Percentiles rank a stretch among this genome's conserved stretches.
Conservation (phyloP, 2,888 invertebrate genomes). For the Nomada fucata region DNA sequence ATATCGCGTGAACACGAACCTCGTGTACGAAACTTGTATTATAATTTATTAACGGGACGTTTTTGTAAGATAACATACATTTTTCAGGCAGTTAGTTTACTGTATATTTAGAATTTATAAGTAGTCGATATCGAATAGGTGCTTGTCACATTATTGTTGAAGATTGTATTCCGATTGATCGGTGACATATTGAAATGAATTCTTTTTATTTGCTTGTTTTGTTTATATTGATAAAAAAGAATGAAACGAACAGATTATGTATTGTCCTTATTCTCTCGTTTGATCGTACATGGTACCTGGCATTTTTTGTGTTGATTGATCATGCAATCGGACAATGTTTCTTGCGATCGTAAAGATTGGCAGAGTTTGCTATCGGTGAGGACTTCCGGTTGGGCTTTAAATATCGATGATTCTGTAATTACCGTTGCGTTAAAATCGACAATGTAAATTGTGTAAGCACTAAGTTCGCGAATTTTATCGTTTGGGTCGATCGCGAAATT, state of each 20-base stretch:
- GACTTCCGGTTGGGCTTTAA: conserved; percentile 8
- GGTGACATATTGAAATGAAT: conserved; percentile 32
- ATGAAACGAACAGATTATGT: conserved; percentile 32
- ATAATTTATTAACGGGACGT: conserved; percentile 69
- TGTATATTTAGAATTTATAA: conserved; percentile 71
- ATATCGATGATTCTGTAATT: conserved; percentile 6
- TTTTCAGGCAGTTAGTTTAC: conserved; percentile 61
- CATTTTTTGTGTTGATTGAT: conserved; percentile 40
- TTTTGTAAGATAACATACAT: conserved; percentile 72
- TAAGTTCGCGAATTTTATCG: conserved; percentile 2
- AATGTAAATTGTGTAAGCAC: conserved; percentile 8
- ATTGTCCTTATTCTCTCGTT: conserved; percentile 32
- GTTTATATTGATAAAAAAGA: conserved; percentile 8
- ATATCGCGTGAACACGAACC: conserved; percentile 60
- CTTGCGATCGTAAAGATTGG: conserved; percentile 6
- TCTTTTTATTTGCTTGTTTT: conserved; percentile 22
- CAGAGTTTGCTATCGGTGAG: conserved; percentile 5
- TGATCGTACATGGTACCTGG: conserved; percentile 64
- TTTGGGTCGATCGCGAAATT: conserved; percentile 10
- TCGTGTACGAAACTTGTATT: conserved; percentile 66
- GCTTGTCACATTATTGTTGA: conserved; percentile 64
- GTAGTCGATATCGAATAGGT: conserved; percentile 66
- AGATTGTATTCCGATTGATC: conserved; percentile 53
- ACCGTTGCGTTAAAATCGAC: conserved; percentile 6
- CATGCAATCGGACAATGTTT: conserved; percentile 11